phyloP scores from a whole-genome alignment of 2,888 invertebrate genomes.

The Leptinotarsa haldemani region DNA sequence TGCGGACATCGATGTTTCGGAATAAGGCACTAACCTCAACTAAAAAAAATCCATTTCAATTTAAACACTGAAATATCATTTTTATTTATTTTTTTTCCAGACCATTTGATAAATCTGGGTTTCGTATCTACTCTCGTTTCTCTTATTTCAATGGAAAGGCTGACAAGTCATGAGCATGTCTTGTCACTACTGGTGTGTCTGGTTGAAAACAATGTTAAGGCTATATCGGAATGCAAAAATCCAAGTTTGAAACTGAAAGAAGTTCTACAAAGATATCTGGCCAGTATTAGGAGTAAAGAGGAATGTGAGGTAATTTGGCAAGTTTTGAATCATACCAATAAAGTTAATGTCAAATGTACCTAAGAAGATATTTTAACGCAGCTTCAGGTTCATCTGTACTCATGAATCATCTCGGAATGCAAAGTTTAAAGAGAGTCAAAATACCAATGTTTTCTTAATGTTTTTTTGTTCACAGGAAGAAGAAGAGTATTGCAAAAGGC shows the following conservation, averaged over 20 bases:
- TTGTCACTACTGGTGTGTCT: slow-evolving; percentile 66
- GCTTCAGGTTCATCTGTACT: too few relatives aligned
- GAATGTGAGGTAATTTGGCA: slow-evolving; percentile 61
- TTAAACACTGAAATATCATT: too few relatives aligned
- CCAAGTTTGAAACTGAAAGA: slow-evolving; percentile 64
- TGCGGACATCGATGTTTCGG: too few relatives aligned
- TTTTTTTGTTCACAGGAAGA: slow-evolving; percentile 49
- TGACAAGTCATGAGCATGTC: slow-evolving; percentile 67
- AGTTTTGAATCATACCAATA: neutral
- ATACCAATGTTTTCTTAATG: too few relatives aligned
- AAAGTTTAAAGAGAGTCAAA: neutral
- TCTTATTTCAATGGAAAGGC: slow-evolving; percentile 54
- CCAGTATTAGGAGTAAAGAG: slow-evolving; percentile 63
- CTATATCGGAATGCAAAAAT: slow-evolving; percentile 64
- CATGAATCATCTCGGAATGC: neutral
- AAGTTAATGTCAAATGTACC: neutral
- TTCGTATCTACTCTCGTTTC: slow-evolving; percentile 57
- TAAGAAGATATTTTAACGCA: too few relatives aligned
- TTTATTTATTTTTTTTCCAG: slow-evolving; percentile 47
- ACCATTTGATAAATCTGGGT: slow-evolving; percentile 55
- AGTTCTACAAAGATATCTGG: slow-evolving; percentile 62
- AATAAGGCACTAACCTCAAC: too few relatives aligned
- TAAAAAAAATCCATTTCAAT: too few relatives aligned
- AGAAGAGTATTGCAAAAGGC: slow-evolving; percentile 50
- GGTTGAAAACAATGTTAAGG: slow-evolving; percentile 64